Conservation (phyloP, 2,797 vertebrate species). For the Hephaestus fuliginosus region DNA sequence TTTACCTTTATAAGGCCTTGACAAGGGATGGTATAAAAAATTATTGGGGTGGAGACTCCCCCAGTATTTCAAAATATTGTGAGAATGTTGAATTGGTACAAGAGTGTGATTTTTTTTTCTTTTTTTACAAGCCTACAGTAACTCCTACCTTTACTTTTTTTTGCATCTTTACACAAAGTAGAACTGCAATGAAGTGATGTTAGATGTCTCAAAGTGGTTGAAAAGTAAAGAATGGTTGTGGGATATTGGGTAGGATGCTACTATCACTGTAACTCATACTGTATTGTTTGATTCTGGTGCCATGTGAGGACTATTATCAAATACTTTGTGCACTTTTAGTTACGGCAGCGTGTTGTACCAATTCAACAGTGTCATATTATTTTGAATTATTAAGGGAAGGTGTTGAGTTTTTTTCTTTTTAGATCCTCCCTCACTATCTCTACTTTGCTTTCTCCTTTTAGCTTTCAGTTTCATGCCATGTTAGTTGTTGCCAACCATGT, state of each 20-base stretch:
- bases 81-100: neutral
- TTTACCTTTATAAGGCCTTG: neutral
- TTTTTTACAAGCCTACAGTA: neutral
- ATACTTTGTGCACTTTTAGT: neutral
- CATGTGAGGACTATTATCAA: too few relatives aligned
- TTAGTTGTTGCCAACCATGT: neutral
- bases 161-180: neutral
- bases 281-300: too few relatives aligned
- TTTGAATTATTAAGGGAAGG: neutral
- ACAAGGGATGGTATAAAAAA: neutral
- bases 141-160: neutral
- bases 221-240: neutral
- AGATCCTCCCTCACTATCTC: neutral
- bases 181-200: too few relatives aligned
- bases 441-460: neutral
- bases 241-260: neutral
- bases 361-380: neutral
- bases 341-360: neutral
- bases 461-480: conserved; percentile 39
- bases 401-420: neutral
- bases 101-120: neutral
- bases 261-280: neutral
- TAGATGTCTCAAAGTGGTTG: neutral
- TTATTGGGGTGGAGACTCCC: neutral
- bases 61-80: neutral